Base-by-base conservation (phyloP, 2,797 vertebrate species). In the Nasua narica region DNA sequence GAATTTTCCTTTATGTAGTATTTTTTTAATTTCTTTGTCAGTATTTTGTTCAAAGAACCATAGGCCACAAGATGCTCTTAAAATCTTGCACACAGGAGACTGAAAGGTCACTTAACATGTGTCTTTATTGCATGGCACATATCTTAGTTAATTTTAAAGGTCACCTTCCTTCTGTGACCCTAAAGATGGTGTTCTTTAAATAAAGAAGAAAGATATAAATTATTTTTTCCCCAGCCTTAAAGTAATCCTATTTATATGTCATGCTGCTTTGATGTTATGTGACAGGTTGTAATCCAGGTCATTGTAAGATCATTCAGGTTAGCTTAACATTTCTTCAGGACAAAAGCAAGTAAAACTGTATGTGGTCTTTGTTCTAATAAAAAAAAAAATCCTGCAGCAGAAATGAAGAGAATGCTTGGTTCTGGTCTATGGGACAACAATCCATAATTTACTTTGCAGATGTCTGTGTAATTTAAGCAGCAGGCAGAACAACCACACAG, bases 381-480 rank as follows among this genome's bases (percentile, higher is more conserved):
- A 76, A 94, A 54, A 95, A 62, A 72, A 90, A 96, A 92, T 96
- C 89, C 65, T 97, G 32, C 82, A 93, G 85, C 46, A 96, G 54
- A 98, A 98, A 99, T 99, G 98, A 99, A 98, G 98, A 98, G 97
- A 85, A 97, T 97, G 96, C 93, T 97, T 96, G 91, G 98, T 98
- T 98, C 93, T 94, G 84, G 96, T 98, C 98, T 98, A 50, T 67
- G 74, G 96, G 98, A 98, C 98, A 98, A 96, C 94, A 98, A 97
- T 97, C 93, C 96, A 97, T 98, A 98, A 99, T 98, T 99, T 96
- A 98, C 97, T 97, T 98, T 98, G 90, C 97, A 98, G 97, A 98
- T 98, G 97, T 97, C 97, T 96, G 97, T 98, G 97, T 97, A 98
- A 99, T 98, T 98, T 98, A 98, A 98, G 95, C 97, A 92, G 97